These are phyloP conservation scores for Sinhomidia bicolor DNA, from an alignment of 2,888 invertebrate genomes.

Conservation along the genomic window DNA sequence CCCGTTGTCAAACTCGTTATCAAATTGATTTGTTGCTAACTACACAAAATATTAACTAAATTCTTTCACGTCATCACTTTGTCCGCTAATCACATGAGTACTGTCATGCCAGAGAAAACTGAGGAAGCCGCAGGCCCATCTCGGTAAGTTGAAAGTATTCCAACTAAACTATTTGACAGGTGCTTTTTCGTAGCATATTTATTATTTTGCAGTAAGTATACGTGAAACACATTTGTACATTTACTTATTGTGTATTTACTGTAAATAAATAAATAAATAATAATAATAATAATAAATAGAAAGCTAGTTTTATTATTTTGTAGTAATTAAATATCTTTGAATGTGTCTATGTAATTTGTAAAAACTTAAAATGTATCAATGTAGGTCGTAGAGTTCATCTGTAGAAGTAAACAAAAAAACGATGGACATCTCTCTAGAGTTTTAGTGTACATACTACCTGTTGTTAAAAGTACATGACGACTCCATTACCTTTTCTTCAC, in stretches of 20 bases:
- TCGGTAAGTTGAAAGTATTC: slow-evolving; percentile 75
- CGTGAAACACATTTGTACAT: no score
- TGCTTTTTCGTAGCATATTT: no score
- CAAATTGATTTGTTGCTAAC: no score
- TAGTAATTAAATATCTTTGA: no score
- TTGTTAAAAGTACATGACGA: slow-evolving; percentile 42
- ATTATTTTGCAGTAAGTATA: no score
- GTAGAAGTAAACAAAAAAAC: slow-evolving; percentile 18
- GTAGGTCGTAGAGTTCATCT: slow-evolving; percentile 52
- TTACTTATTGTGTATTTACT: no score
- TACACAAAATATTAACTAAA: background rate
- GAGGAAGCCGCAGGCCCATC: slow-evolving; percentile 73
- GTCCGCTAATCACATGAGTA: slow-evolving; percentile 41
- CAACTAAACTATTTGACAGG: no score
- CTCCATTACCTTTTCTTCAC: slow-evolving; percentile 6
- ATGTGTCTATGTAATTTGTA: background rate
- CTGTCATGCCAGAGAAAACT: slow-evolving; percentile 77
- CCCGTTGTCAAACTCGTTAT: no score
- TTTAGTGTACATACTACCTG: slow-evolving; percentile 47
- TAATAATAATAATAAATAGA: no score
- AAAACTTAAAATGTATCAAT: background rate
- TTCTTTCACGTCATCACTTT: background rate
- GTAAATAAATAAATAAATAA: background rate
- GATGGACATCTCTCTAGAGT: slow-evolving; percentile 40
- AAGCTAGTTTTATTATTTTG: no score